Conservation (phyloP, 2,888 invertebrate genomes). For the Orthonevra nobilis region DNA sequence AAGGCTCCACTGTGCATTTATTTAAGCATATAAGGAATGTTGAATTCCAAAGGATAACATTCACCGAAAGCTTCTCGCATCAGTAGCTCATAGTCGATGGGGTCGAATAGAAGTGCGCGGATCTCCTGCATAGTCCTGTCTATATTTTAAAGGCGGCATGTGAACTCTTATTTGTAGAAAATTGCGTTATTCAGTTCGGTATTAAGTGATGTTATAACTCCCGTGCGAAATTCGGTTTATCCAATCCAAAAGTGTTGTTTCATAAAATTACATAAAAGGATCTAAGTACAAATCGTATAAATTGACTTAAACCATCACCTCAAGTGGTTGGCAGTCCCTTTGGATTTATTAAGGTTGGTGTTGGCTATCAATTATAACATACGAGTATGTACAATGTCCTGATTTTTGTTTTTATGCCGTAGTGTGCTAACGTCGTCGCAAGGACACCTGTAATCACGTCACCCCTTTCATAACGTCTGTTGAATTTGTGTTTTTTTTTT, state of each 20-base stretch:
- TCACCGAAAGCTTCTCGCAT: conserved; percentile 36
- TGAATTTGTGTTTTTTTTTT: conserved; percentile 1
- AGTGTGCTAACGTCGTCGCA: conserved; percentile 10
- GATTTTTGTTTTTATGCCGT: conserved; percentile 1
- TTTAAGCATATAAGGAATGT: not conserved
- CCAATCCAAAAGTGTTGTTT: not conserved
- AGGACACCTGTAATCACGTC: conserved; percentile 69
- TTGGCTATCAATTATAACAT: conserved; percentile 51
- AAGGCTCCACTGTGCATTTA: conserved; percentile 12
- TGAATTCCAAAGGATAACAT: conserved; percentile 40
- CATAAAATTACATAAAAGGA: conserved; percentile 10
- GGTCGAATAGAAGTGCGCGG: conserved; percentile 41
- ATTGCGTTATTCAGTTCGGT: conserved; percentile 21
- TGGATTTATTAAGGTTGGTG: conserved; percentile 51
- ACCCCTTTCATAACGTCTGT: conserved; percentile 27
- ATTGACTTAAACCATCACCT: conserved; percentile 26
- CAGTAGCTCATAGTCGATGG: conserved; percentile 50
- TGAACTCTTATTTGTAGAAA: conserved; percentile 26
- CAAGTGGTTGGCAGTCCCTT: conserved; percentile 28
- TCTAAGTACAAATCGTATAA: conserved; percentile 13
- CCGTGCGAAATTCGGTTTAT: conserved; percentile 6
- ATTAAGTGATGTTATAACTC: conserved; percentile 44
- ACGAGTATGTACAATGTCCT: conserved; percentile 26
- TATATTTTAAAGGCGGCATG: conserved; percentile 37
- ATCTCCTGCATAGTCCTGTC: conserved; percentile 20